These are phyloP conservation scores for Orthosia gothica DNA, from an alignment of 2,888 invertebrate species.

Conservation along the genomic window DNA sequence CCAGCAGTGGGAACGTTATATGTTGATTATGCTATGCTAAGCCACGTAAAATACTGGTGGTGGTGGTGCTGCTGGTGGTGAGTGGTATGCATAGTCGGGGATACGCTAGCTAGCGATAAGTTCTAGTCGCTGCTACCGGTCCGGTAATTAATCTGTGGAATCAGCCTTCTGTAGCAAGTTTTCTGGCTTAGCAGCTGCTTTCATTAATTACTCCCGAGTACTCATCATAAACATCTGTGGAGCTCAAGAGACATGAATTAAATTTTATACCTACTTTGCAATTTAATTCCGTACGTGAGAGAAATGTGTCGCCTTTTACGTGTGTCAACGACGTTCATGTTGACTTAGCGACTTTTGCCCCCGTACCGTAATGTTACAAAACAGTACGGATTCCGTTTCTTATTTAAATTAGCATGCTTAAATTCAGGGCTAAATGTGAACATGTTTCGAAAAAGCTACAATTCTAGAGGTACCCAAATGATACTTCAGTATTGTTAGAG, in stretches of 20 bases:
- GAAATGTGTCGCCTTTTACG: background rate
- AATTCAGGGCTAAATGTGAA: too few species aligned
- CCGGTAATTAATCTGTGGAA: background rate
- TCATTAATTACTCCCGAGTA: constrained; percentile 43
- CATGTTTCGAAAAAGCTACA: too few species aligned
- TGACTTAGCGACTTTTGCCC: background rate
- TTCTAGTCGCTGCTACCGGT: too few species aligned
- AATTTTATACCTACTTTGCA: constrained; percentile 30
- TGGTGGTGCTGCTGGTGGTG: too few species aligned
- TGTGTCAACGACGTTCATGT: background rate
- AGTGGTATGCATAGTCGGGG: too few species aligned
- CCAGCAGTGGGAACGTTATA: too few species aligned
- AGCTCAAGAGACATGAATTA: constrained; percentile 12
- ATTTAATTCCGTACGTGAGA: constrained; percentile 21
- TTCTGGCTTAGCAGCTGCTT: constrained; percentile 14
- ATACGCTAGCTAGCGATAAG: too few species aligned
- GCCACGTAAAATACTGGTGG: too few species aligned
- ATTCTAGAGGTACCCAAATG: too few species aligned
- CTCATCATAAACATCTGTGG: constrained; percentile 30
- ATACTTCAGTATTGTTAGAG: too few species aligned
- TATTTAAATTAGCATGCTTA: background rate
- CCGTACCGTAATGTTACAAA: too few species aligned
- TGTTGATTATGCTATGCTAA: too few species aligned
- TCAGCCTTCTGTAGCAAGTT: background rate
- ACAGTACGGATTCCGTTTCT: background rate